phyloP scores from a whole-genome alignment of 2,797 vertebrate species.

The Crossoptilon crossoptilon region DNA sequence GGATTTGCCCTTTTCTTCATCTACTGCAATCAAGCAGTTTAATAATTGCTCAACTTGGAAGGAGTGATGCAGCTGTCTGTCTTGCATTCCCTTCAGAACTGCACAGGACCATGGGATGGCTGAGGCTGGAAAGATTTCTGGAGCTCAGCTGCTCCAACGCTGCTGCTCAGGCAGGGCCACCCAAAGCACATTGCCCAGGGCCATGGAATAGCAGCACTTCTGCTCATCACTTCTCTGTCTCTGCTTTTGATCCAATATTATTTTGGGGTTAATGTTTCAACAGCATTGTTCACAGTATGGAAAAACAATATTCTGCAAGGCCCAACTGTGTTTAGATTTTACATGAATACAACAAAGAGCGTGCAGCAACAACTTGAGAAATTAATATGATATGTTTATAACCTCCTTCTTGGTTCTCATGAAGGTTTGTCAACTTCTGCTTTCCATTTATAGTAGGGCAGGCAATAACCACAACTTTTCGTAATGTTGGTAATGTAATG shows the following conservation, averaged over 20 bases:
- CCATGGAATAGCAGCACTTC: background rate
- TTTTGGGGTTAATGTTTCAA: background rate
- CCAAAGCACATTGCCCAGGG: background rate
- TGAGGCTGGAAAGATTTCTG: background rate
- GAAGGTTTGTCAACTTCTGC: slow-evolving; percentile 36
- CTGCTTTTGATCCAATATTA: background rate
- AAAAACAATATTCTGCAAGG: background rate
- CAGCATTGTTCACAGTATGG: background rate
- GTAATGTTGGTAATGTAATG: background rate
- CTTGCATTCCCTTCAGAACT: too few relatives aligned
- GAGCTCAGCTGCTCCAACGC: background rate
- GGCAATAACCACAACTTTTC: background rate
- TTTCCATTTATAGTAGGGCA: background rate
- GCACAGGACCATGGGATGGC: background rate
- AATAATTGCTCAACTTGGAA: too few relatives aligned
- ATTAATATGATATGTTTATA: background rate
- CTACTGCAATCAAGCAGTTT: too few relatives aligned
- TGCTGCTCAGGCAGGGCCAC: background rate
- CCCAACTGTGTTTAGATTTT: background rate
- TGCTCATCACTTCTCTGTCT: background rate
- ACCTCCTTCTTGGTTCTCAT: background rate
- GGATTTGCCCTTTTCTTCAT: too few relatives aligned
- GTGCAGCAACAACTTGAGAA: background rate
- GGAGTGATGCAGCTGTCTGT: too few relatives aligned
- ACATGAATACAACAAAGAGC: background rate